A percentile compares a stretch with the other conserved stretches of the same genome.
phyloP scores from a whole-genome alignment of 1,140 invertebrate genomes.

The Watersipora subatra region DNA sequence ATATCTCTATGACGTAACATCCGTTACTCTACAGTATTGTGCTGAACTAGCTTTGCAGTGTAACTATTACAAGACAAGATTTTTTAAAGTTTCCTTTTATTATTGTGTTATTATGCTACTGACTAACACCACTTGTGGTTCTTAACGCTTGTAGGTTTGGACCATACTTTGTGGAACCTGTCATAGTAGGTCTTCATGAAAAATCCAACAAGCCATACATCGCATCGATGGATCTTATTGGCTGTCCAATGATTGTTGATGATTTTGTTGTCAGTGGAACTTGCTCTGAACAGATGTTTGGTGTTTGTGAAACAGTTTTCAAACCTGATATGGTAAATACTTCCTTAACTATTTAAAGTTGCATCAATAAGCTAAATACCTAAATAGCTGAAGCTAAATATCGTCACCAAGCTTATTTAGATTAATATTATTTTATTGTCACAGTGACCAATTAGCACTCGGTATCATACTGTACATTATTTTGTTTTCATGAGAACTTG shows the following conservation, averaged over 20 bases:
- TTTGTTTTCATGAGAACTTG: too few species aligned
- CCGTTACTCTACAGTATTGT: too few species aligned
- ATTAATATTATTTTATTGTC: background rate
- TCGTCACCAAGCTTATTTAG: background rate
- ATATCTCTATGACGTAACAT: too few species aligned
- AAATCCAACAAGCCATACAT: constrained; percentile 77
- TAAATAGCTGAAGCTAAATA: background rate
- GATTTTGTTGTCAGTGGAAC: constrained; percentile 95
- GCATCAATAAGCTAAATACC: constrained; percentile 14
- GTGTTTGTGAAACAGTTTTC: constrained; percentile 94
- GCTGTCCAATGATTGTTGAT: constrained; percentile 69
- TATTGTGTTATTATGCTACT: too few species aligned
- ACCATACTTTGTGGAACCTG: constrained; percentile 90
- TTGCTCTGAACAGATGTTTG: constrained; percentile 80
- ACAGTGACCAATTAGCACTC: background rate
- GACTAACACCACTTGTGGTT: too few species aligned
- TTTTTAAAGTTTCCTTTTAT: too few species aligned
- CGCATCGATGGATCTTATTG: constrained; percentile 85
- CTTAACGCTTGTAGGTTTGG: constrained; percentile 75
- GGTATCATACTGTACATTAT: background rate
- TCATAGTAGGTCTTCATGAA: constrained; percentile 83
- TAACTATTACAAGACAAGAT: too few species aligned
- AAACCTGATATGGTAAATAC: constrained; percentile 59
- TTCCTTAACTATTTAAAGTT: constrained; percentile 18
- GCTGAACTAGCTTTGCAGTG: too few species aligned